These are phyloP conservation scores for Heliconius aoede DNA, from an alignment of 2,888 invertebrate species.

Conservation along the genomic window DNA sequence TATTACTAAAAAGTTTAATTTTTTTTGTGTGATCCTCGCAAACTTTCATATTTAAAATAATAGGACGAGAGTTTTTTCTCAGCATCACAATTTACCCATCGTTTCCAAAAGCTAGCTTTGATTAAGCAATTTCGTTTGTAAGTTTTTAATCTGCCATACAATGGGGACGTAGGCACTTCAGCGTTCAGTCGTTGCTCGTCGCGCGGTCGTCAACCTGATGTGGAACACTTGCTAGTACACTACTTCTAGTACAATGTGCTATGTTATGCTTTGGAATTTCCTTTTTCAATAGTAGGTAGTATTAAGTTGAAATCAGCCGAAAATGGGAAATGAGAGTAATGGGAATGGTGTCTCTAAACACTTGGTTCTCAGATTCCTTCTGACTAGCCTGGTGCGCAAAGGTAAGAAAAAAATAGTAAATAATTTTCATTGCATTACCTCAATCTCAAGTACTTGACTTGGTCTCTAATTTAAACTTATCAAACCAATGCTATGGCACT, in stretches of 20 bases:
- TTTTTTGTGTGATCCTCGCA: too few species aligned
- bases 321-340: too few species aligned
- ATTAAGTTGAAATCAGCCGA: too few species aligned
- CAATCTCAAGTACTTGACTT: too few species aligned
- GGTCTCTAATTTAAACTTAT: too few species aligned
- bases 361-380: too few species aligned
- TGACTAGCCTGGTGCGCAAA: too few species aligned
- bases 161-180: slow-evolving; percentile 37
- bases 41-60: neutral
- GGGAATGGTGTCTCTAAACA: too few species aligned
- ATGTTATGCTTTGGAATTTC: neutral
- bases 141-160: slow-evolving; percentile 51
- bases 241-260: slow-evolving; percentile 10
- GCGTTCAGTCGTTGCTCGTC: slow-evolving; percentile 29
- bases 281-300: neutral
- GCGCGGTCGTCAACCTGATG: slow-evolving; percentile 40
- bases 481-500: too few species aligned
- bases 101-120: slow-evolving; percentile 44
- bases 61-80: neutral
- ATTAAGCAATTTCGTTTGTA: slow-evolving; percentile 53
- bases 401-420: too few species aligned
- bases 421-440: too few species aligned
- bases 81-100: neutral
- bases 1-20: too few species aligned
- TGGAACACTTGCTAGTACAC: neutral